Evolutionary conservation across 2,888 invertebrate species (phyloP).

Genomic region (Gymnoscelis rufifasciata): DNA sequence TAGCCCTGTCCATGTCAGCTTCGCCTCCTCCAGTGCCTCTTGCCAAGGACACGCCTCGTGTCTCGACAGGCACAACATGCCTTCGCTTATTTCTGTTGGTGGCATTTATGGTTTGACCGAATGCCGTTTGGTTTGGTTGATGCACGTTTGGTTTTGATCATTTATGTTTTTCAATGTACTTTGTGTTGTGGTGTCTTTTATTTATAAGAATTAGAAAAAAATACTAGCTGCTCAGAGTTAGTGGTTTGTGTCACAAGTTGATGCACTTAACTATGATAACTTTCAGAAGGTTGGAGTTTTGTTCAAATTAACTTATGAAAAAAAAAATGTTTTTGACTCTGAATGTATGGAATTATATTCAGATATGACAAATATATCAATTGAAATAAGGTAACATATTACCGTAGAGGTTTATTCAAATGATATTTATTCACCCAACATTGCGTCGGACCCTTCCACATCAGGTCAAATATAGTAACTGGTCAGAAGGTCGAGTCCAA

Average conservation of each 20-base stretch:
- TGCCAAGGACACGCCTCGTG: slow-evolving; percentile 81
- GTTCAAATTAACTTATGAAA: no score
- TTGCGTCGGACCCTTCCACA: slow-evolving; percentile 13
- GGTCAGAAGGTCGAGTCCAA: slow-evolving; percentile 10
- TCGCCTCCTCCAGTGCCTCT: slow-evolving; percentile 74
- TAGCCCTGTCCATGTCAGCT: slow-evolving; percentile 89
- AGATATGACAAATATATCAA: no score
- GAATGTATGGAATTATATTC: no score
- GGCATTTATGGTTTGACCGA: slow-evolving; percentile 58
- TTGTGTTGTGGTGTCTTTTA: slow-evolving; percentile 3
- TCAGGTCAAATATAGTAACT: slow-evolving; percentile 17
- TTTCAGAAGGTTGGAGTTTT: no score
- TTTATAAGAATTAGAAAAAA: no score
- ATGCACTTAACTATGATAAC: no score
- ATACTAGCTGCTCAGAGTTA: no score
- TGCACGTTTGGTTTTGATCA: slow-evolving; percentile 16
- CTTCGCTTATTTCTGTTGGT: slow-evolving; percentile 68
- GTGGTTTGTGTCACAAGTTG: no score
- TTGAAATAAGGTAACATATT: no score
- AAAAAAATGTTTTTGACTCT: no score
- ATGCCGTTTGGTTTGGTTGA: slow-evolving; percentile 13
- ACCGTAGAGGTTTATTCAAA: neutral
- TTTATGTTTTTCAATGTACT: neutral
- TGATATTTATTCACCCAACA: slow-evolving; percentile 1
- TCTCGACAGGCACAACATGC: slow-evolving; percentile 82